Base-by-base conservation (phyloP, 2,888 invertebrate species). In the Bombyx huttoni region DNA sequence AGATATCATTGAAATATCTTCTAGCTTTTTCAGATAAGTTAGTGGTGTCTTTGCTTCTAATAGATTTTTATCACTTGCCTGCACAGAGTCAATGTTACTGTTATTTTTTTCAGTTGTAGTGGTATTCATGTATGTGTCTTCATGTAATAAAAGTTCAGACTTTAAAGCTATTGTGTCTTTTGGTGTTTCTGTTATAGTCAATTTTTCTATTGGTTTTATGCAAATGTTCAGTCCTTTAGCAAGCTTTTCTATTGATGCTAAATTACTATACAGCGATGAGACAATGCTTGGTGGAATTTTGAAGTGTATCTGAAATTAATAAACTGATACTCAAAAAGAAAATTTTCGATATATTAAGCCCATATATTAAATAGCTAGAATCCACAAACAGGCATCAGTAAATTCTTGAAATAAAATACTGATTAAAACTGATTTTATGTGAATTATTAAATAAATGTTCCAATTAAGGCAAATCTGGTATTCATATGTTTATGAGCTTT, bases 231-330 rank as follows among this genome's bases (percentile, higher is more conserved):
- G 63, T n/a, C 61, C 55, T 35, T 57, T 50, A 13, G 79, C 81
- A 54, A 75, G 64, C 46, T 66, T 60, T 56, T 64, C 58, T 53
- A 85, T 81, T 45, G 56, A 56, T 53, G 63, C 55, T 49, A 85
- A 64, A 52, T 78, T 75, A 47, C 57, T 70, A 47, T 70, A 62
- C 14, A 85, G 55, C 48, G 60, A 59, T 49, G 57, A 51, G 48
- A 77, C 53, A 9, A 85, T 68, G 49, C 61, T 51, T 33, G 63
- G 58, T 50, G 86, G 84, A 40, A 86, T 68, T 53, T 60, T 66
- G 12, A 86, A 61, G 40, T 64, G 64, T 48, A 82, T 66, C 83
- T 86, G 55, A 34, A 62, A 63, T 45, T 51, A 52, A 49, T 6
- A 7, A 48, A 34, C n/a, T 47, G 33, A 33, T 35, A 10, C 24